Conservation (phyloP, 2,113 vertebrate genomes). For the Chloropsis cyanopogon region DNA sequence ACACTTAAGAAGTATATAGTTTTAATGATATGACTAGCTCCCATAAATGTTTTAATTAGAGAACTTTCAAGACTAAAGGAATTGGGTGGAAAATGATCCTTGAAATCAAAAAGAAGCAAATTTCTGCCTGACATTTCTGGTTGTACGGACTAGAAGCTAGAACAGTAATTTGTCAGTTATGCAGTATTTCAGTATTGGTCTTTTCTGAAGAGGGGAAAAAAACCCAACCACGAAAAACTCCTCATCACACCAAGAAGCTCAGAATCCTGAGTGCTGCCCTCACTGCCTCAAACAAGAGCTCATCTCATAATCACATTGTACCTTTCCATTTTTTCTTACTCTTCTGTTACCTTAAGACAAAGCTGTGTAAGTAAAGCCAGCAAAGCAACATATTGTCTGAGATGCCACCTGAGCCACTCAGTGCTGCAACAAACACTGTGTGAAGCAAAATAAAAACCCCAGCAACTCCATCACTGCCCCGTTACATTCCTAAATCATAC, state of each 20-base stretch:
- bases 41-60: not conserved
- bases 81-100: not conserved
- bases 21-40: not conserved
- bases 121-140: not conserved
- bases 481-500: not conserved
- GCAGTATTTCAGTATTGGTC: not conserved
- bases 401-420: not conserved
- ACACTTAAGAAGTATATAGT: not conserved
- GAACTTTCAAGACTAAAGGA: not conserved
- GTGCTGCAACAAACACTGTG: not conserved
- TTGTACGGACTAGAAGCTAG: not conserved
- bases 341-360: not conserved
- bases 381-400: not conserved
- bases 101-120: not conserved
- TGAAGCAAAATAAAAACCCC: not conserved
- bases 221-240: rapidly evolving
- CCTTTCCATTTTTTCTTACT: not conserved
- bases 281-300: not conserved
- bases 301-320: not conserved
- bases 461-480: not conserved
- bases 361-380: not conserved
- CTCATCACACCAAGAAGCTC: not conserved
- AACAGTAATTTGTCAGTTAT: not conserved
- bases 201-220: not conserved
- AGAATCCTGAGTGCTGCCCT: not conserved